Conservation (phyloP, 2,797 vertebrate genomes). For the Anisognathus igniventris region DNA sequence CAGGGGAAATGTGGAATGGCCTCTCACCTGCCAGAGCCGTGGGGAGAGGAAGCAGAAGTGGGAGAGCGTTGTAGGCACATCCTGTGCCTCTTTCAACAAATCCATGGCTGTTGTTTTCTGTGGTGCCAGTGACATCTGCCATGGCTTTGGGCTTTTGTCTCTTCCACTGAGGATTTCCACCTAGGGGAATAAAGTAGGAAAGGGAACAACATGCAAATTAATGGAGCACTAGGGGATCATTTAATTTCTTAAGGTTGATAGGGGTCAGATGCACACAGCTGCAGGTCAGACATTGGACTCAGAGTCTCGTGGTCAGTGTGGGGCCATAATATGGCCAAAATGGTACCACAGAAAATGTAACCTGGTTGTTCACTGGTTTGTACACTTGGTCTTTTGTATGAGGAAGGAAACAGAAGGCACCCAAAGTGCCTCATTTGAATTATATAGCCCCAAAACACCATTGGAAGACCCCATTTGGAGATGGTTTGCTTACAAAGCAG, state of each 20-base stretch:
- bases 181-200: not conserved
- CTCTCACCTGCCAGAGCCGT: not conserved
- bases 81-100: slow-evolving; percentile 16
- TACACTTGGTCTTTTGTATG: not conserved
- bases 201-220: not conserved
- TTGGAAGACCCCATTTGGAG: not conserved
- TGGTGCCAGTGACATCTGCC: not conserved
- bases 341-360: not conserved
- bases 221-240: not conserved
- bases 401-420: not conserved
- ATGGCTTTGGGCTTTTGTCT: not conserved
- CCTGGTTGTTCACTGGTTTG: not conserved
- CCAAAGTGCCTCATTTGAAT: not conserved
- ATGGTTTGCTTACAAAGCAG: not conserved
- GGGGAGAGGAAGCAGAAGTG: slow-evolving; percentile 11
- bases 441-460: not conserved
- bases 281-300: not conserved
- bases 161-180: not conserved
- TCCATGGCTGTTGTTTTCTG: not conserved
- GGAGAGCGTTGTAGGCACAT: not conserved
- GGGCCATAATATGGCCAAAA: not conserved
- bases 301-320: not conserved
- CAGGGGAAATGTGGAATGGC: not conserved
- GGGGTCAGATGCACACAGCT: not conserved
- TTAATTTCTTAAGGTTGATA: not conserved